Evolutionary conservation across 2,113 vertebrate species (phyloP).

Genomic region (Rhea pennata): DNA sequence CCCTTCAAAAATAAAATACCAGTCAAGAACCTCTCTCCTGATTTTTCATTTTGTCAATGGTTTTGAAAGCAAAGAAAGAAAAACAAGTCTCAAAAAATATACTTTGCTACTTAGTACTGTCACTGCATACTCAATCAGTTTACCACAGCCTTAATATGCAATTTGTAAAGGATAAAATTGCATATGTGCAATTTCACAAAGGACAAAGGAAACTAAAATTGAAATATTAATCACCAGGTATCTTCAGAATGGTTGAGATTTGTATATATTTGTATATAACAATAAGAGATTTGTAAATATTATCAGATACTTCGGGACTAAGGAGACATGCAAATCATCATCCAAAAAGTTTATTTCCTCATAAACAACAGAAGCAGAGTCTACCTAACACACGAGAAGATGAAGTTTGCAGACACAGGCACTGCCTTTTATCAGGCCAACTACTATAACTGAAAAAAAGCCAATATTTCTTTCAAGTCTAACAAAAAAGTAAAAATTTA

Average conservation of each 20-base stretch:
- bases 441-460: neutral
- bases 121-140: neutral
- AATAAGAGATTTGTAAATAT: neutral
- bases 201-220: neutral
- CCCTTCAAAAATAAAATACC: neutral
- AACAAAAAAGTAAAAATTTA: neutral
- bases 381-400: neutral
- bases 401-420: neutral
- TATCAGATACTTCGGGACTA: neutral
- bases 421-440: neutral
- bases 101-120: neutral
- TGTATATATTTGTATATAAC: too few species aligned
- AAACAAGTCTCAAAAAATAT: neutral
- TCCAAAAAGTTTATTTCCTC: neutral
- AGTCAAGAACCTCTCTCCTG: neutral
- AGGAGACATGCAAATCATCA: neutral
- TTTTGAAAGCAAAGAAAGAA: neutral
- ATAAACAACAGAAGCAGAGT: neutral
- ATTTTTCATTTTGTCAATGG: neutral
- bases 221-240: neutral
- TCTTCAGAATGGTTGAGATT: neutral
- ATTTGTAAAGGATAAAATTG: conserved; percentile 9
- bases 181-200: neutral
- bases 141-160: neutral
- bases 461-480: neutral